Base-by-base conservation (phyloP, 2,797 vertebrate species). In the Urosaurus nigricauda region DNA sequence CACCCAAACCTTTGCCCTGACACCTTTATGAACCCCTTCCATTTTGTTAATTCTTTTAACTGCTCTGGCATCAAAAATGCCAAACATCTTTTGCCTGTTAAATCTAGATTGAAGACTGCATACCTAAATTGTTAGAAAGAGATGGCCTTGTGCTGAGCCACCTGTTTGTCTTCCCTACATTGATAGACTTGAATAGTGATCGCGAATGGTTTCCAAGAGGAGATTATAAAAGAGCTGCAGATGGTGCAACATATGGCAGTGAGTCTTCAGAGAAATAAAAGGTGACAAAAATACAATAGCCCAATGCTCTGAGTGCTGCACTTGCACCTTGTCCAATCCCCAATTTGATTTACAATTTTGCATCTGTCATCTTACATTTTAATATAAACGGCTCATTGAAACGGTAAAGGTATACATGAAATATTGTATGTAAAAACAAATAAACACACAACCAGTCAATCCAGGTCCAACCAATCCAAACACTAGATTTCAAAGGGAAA, bases 301-400 rank as follows among this genome's bases (percentile, higher is more conserved):
- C 82, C 86, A 21, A n/a, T 65, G 11, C 26, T 37, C 8, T 58
- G 35, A 8, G 17, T 0, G 35, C 1, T n/a, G 35, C 14, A n/a
- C 26, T 75, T 0, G 1, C 1, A 74, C 1, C 77, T 78, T 74
- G 56, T 26, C 87, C 68, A 56, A 75, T 6, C 0, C 0, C 16
- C 85, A 68, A 82, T 63, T 63, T 2, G 86, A 6, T 71, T 79
- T 60, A 1, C 35, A 29, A 12, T 63, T 90, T 93, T n/a, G 82
- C 4, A 86, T 13, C 43, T 83, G 87, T 53, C 56, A 51, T 65
- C 24, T 81, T 68, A 83, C 17, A 53, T 68, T 65, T 83, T 83
- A 68, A 83, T 29, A 60, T 71, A 77, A 63, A 53, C 47, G 58
- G 13, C 14, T 56, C 79, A 74, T 51, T 6, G 32, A 35, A 53